Base-by-base conservation (phyloP, 2,888 invertebrate species). In the Dexiosoma caninum region DNA sequence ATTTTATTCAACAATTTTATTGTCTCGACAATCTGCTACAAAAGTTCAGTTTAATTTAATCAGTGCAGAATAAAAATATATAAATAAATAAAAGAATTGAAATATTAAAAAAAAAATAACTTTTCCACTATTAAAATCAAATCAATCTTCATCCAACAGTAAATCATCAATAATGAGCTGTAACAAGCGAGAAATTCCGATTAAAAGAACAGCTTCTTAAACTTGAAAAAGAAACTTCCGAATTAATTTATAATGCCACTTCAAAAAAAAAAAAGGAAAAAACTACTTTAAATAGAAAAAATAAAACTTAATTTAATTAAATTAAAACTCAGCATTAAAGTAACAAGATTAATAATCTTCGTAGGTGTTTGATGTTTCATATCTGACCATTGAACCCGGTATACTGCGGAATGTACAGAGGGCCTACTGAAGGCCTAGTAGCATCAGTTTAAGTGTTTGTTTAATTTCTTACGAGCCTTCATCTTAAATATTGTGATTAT, bases 341-440 rank as follows among this genome's bases (percentile, higher is more conserved):
- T n/a, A n/a, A 46, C 37, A 19, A 44, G 10, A 57, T 27, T 35
- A 60, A 60, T 23, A 59, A 67, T 42, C n/a, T 27, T 27, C 6
- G 6, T 27, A 27, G 3, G 3, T 27, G 6, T 27, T 27, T 27
- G 3, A 27, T 27, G n/a, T 23, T 16, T 16, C 9, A 62, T 23
- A 9, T 10, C 35, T 66, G 59, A 49, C 49, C 59, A 44, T 59
- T 70, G 53, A 66, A 78, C 71, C 44, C 30, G 12, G 12, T 14
- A 7, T 7, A 23, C n/a, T 14, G 9, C 5, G 10, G 14, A 0
- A 27, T 6, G 6, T 27, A 27, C 4, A n/a, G 57, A 60, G 37
- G 59, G 78, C 53, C 66, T 42, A 46, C 44, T 49, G 59, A 53
- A 53, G 59, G 53, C 46, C 51, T 16, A 27, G 27, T 27, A 27